A percentile compares a stretch with the other conserved stretches of the same genome.
phyloP scores from a whole-genome alignment of 2,113 vertebrate genomes.

The Callipepla squamata region DNA sequence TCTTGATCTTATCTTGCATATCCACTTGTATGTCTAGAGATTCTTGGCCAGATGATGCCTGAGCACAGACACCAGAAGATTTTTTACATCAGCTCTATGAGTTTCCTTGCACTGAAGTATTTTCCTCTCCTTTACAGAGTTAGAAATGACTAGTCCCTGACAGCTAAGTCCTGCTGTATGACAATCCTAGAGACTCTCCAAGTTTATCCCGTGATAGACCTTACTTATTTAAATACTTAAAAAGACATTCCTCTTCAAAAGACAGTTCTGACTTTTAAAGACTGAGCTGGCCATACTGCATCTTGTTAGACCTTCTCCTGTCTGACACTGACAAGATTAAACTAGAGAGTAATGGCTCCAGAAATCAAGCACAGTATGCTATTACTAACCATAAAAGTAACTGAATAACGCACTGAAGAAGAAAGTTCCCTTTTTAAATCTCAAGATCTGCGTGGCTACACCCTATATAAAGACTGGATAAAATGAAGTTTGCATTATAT shows the following conservation, averaged over 20 bases:
- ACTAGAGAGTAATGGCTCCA: background rate
- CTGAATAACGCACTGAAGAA: background rate
- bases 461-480: background rate
- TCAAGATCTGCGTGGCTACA: background rate
- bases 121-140: background rate
- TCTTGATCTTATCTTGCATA: background rate
- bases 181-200: background rate
- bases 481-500: background rate
- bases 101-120: background rate
- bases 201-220: background rate
- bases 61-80: background rate
- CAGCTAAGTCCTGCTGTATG: background rate
- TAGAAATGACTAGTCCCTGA: background rate
- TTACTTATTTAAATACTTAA: background rate
- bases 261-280: background rate
- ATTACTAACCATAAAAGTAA: background rate
- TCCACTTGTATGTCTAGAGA: background rate
- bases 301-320: background rate
- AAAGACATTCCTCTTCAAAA: background rate
- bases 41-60: background rate
- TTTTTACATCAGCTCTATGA: background rate
- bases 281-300: background rate
- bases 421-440: background rate
- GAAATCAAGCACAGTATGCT: background rate
- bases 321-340: background rate